phyloP scores from a whole-genome alignment of 92 coral and sea anemone species.

The Palythoa heliodiscus region DNA sequence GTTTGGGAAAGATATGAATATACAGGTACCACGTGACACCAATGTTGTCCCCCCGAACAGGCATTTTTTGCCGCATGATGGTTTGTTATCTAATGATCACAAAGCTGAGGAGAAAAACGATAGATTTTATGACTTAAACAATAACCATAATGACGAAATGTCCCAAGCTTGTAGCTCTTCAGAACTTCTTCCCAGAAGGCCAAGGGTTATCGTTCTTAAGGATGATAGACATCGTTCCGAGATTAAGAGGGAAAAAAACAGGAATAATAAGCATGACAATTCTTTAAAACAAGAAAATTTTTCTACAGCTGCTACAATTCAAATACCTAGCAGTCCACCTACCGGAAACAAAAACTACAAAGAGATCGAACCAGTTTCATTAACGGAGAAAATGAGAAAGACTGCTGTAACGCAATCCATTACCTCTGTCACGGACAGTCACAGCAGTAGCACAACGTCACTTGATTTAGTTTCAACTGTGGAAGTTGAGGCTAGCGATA shows the following conservation, averaged over 20 bases:
- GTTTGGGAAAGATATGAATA: constrained; percentile 1
- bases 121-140: constrained; percentile 6
- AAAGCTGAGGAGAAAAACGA: neutral
- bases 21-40: neutral
- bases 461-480: neutral
- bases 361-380: neutral
- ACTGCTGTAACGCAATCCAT: neutral
- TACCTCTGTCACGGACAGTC: constrained; percentile 1
- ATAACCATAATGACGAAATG: neutral
- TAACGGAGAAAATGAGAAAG: neutral
- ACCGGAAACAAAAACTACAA: neutral
- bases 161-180: constrained; percentile 2
- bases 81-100: neutral
- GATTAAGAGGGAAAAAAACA: neutral
- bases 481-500: neutral
- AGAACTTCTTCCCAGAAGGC: constrained; percentile 26
- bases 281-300: neutral
- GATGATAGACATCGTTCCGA: constrained; percentile 16
- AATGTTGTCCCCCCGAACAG: neutral
- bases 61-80: neutral
- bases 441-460: neutral
- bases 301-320: neutral
- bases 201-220: constrained; percentile 28
- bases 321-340: neutral
- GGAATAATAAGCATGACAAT: neutral